Percentiles rank a stretch among this genome's conserved stretches.
Conservation (phyloP, 2,797 vertebrate species). For the Xenentodon cancila region DNA sequence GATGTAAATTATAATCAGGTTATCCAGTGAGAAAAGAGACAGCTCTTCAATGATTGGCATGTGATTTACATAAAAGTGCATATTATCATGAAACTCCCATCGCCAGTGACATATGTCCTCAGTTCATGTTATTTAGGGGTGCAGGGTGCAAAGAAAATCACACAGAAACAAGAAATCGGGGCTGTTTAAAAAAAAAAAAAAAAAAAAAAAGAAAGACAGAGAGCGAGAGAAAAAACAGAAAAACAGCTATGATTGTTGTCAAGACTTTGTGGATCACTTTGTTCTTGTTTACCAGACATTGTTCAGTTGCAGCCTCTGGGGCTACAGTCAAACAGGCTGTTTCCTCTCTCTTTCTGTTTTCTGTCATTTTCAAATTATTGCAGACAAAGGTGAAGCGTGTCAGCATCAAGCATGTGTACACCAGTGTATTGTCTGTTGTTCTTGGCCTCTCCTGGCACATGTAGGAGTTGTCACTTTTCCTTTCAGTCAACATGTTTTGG, state of each 20-base stretch:
- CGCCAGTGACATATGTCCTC: constrained; percentile 44
- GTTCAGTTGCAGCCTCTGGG: constrained; percentile 64
- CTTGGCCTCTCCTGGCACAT: constrained; percentile 54
- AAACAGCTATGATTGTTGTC: constrained; percentile 47
- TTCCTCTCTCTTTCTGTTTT: constrained; percentile 56
- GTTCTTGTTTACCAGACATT: constrained; percentile 64
- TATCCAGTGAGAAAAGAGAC: constrained; percentile 67
- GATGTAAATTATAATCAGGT: constrained; percentile 76
- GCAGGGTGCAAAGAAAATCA: constrained; percentile 22
- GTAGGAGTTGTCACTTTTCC: constrained; percentile 61
- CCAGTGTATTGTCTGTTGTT: constrained; percentile 46
- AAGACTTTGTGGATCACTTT: constrained; percentile 66
- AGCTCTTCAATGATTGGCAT: constrained; percentile 57
- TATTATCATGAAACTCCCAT: constrained; percentile 41
- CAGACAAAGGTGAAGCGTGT: constrained; percentile 65
- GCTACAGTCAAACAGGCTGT: constrained; percentile 65
- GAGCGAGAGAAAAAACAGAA: too few relatives aligned
- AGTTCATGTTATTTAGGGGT: constrained; percentile 39
- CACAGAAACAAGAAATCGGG: constrained; percentile 36
- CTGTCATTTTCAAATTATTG: constrained; percentile 71
- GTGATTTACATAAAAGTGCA: constrained; percentile 68
- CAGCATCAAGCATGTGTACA: constrained; percentile 56
- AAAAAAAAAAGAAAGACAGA: neutral
- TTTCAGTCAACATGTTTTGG: constrained; percentile 42
- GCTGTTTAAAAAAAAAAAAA: constrained; percentile 1